Evolutionary conservation across 2,888 invertebrate genomes (phyloP).

Genomic region (Melolontha melolontha): DNA sequence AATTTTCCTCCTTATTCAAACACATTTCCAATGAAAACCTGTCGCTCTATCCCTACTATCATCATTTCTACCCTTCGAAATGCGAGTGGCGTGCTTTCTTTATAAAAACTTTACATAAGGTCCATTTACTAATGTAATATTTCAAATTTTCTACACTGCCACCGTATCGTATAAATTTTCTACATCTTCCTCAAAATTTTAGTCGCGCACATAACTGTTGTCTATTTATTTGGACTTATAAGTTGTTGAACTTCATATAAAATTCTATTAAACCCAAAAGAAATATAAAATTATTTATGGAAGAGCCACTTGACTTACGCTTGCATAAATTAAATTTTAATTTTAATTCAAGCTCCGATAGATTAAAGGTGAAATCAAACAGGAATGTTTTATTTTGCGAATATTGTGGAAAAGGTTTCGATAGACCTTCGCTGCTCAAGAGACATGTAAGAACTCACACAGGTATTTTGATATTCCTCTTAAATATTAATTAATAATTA

Average conservation of each 20-base stretch:
- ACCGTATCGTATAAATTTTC: no score
- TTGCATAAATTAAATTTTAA: conserved; percentile 40
- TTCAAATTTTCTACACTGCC: background rate
- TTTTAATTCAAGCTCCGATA: conserved; percentile 1
- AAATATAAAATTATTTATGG: conserved; percentile 40
- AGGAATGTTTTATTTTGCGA: conserved; percentile 77
- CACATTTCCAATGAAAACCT: conserved; percentile 26
- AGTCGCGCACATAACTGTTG: background rate
- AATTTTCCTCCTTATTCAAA: conserved; percentile 14
- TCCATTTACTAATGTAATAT: background rate
- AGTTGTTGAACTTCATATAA: background rate
- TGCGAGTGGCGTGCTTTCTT: conserved; percentile 1
- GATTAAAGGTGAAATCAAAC: conserved; percentile 23
- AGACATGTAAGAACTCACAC: conserved; percentile 94
- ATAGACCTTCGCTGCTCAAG: conserved; percentile 89
- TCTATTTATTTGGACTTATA: background rate
- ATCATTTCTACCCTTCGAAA: conserved; percentile 9
- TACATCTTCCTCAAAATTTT: no score
- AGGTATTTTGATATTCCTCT: conserved; percentile 69
- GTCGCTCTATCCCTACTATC: conserved; percentile 19
- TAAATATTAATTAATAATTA: background rate
- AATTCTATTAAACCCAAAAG: background rate
- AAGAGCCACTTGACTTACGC: conserved; percentile 51
- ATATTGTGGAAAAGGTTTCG: conserved; percentile 92
- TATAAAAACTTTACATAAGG: conserved; percentile 1